Evolutionary conservation across 2,888 invertebrate genomes (phyloP).

Genomic region (Endotricha flammealis): DNA sequence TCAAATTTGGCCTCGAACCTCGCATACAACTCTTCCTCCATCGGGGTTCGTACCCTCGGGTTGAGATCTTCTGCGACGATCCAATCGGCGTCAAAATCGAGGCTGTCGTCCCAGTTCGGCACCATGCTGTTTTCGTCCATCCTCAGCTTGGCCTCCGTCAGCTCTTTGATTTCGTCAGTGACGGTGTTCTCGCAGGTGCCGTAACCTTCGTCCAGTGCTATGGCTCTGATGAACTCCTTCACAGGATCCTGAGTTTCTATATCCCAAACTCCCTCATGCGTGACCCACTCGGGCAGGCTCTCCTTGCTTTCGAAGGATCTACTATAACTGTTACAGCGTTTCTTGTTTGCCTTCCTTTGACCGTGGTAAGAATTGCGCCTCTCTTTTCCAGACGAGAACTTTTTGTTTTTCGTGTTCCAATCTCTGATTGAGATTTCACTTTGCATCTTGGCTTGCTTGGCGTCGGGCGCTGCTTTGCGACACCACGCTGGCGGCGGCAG

Average conservation of each 20-base stretch:
- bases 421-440: slow-evolving; percentile 55
- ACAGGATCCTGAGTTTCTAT: slow-evolving; percentile 71
- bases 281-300: slow-evolving; percentile 75
- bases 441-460: slow-evolving; percentile 58
- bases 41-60: slow-evolving; percentile 46
- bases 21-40: slow-evolving; percentile 76
- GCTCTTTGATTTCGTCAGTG: slow-evolving; percentile 53
- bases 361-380: slow-evolving; percentile 65
- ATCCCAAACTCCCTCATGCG: slow-evolving; percentile 72
- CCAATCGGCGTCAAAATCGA: slow-evolving; percentile 53
- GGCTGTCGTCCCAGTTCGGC: slow-evolving; percentile 58
- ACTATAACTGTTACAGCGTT: slow-evolving; percentile 61
- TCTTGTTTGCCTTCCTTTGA: slow-evolving; percentile 54
- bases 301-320: slow-evolving; percentile 66
- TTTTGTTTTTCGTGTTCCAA: slow-evolving; percentile 57
- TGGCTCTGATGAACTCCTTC: slow-evolving; percentile 66
- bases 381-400: slow-evolving; percentile 56
- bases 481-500: slow-evolving; percentile 70
- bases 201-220: slow-evolving; percentile 71
- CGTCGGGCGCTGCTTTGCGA: slow-evolving; percentile 44
- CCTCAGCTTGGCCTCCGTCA: slow-evolving; percentile 37
- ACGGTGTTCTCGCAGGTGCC: slow-evolving; percentile 73
- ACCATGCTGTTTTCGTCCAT: slow-evolving; percentile 45
- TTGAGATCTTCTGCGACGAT: slow-evolving; percentile 47
- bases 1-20: slow-evolving; percentile 83